phyloP scores from a whole-genome alignment of 2,113 vertebrate genomes.

The Thunnus maccoyii region DNA sequence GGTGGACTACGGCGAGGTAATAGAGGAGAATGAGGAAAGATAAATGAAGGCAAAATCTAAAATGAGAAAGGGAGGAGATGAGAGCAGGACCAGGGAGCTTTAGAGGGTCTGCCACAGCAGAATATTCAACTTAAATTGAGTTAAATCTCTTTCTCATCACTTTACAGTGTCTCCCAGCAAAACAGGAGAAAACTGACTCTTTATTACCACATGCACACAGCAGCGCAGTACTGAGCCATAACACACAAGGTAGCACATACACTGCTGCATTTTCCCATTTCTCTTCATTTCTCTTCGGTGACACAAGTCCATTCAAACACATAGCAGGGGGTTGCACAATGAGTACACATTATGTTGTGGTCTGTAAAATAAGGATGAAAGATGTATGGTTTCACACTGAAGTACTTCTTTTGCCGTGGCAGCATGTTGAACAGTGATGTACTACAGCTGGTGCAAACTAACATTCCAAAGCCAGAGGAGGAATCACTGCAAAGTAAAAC shows the following conservation, averaged over 20 bases:
- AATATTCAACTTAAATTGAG: slow-evolving; percentile 19
- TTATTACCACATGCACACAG: slow-evolving; percentile 13
- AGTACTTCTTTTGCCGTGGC: neutral
- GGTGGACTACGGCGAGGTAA: slow-evolving; percentile 55
- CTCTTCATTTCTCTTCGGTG: slow-evolving; percentile 25
- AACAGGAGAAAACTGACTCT: neutral
- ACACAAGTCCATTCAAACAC: slow-evolving; percentile 1
- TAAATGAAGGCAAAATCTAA: slow-evolving; percentile 43
- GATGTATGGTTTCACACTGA: neutral
- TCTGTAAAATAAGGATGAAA: neutral
- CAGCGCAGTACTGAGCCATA: neutral
- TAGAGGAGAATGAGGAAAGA: slow-evolving; percentile 48
- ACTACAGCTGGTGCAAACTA: neutral
- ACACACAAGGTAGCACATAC: neutral
- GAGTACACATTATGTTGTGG: neutral
- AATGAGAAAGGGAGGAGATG: slow-evolving; percentile 29
- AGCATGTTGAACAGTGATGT: neutral
- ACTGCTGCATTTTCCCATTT: slow-evolving; percentile 1
- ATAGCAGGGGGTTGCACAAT: neutral
- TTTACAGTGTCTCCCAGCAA: neutral
- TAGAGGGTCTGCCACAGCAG: slow-evolving; percentile 9
- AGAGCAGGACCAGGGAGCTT: slow-evolving; percentile 14
- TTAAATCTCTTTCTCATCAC: slow-evolving; percentile 23
- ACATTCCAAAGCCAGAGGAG: neutral
- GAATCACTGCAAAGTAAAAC: neutral